Conservation (phyloP, 2,113 vertebrate genomes). For the Phalacrocorax aristotelis region DNA sequence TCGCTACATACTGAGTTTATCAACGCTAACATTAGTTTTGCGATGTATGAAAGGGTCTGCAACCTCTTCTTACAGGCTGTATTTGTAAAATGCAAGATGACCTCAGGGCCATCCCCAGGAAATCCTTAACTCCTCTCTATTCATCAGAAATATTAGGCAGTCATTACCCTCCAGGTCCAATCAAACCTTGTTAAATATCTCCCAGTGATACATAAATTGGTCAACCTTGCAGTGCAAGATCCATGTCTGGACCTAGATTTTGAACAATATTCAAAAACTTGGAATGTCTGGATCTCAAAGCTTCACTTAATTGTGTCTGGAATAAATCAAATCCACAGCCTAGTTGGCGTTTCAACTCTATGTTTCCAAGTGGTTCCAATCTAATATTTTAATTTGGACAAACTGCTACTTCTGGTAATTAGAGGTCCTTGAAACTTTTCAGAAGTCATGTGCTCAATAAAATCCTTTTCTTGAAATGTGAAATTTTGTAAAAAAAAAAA, state of each 20-base stretch:
- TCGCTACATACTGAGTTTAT: not conserved
- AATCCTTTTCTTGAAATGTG: not conserved
- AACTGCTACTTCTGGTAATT: not conserved
- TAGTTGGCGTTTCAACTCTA: not conserved
- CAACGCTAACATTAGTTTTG: not conserved
- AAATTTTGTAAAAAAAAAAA: not conserved
- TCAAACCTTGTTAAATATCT: not conserved
- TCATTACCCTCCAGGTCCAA: not conserved
- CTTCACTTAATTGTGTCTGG: slow-evolving; percentile 6
- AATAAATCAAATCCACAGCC: slow-evolving; percentile 5
- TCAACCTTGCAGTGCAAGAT: not conserved
- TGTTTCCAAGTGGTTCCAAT: not conserved
- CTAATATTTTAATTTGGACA: not conserved
- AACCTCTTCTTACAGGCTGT: not conserved
- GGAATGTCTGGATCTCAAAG: not conserved
- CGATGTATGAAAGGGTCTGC: not conserved
- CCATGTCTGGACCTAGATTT: not conserved
- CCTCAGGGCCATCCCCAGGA: not conserved
- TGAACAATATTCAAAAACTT: not conserved
- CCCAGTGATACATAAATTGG: not conserved
- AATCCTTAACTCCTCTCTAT: not conserved
- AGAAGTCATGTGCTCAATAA: not conserved
- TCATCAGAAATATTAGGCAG: not conserved
- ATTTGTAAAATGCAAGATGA: not conserved
- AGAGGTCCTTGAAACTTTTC: not conserved